Evolutionary conservation across 2,113 vertebrate genomes (phyloP), one percentile per base, ranked within the genome.

Genomic region (Oreochromis tanganicae): DNA sequence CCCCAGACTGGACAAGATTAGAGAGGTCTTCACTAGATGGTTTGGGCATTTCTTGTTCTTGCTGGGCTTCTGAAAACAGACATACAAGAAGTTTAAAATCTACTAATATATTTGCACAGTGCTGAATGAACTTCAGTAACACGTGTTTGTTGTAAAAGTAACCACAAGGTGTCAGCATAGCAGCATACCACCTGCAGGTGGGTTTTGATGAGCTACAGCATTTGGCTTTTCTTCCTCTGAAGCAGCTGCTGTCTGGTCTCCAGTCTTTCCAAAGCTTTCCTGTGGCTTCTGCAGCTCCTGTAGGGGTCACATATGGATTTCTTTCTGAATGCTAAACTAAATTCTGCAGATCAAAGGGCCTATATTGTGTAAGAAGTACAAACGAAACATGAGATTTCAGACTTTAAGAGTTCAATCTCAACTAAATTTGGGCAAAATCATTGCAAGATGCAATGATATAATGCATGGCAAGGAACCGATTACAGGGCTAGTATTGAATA

Each of bases 281-380:
- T 88, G 85, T 46, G 92, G 86, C 82, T 88, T 92, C 86, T 94
- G 92, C 85, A 95, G 86, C 82, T 91, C 90, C 94, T 96, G 17
- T 4, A 85, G 16, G 2, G 9, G 12, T 71, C 27, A 85, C 6
- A 88, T 3, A 29, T 50, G 2, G 9, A 82, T 61, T 87, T n/a
- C 6, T 43, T 16, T 43, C 19, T 78, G 0, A 80, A 61, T 27
- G 34, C 21, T 27, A 9, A 38, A 79, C 17, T 10, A 43, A 84
- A 32, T 21, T n/a, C 27, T 19, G 68, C 43, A 55, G 19, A 29
- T 63, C 4, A 43, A 83, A 36, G 80, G n/a, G 29, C 12, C 7
- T 63, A 13, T 54, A 29, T 80, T 80, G 78, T 50, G 19, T 54
- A 55, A 80, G 19, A 36, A 55, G 71, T 78, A 50, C 71, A 78